Evolutionary conservation across 2,113 vertebrate genomes (phyloP), one percentile per base, ranked within the genome.

Genomic region (Paramisgurnus dabryanus): DNA sequence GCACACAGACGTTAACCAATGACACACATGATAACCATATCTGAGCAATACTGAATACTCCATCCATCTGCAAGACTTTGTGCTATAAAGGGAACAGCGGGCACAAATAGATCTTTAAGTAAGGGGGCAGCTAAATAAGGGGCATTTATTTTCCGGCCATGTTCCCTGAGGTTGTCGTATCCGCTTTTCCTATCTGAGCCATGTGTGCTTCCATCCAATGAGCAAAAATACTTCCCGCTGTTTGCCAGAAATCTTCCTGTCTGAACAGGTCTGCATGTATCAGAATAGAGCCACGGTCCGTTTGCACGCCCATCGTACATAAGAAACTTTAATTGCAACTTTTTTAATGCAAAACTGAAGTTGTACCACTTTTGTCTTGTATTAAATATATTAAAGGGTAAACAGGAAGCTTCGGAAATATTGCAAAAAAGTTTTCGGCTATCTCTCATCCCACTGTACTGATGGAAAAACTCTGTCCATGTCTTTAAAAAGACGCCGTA

Each of bases 181-280:
- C 50, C 61, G 47, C 49, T 67, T 17, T 43, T 47, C 67, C 71
- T 81, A 66, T 66, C 27, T 22, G 10, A 55, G 47, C 53, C 68
- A 22, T 22, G 22, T 22, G 22, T 22, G 22, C 22, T 22, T 15
- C 86, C 89, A 89, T 86, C 88, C 84, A 82, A 78, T 75, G 77
- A 83, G 82, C 83, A 82, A 81, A 90, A 89, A 88, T 76, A 84
- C 85, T 86, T 86, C 86, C 86, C 67, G 80, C 88, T 88, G 89
- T 6, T 85, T 87, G 87, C 86, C 76, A 90, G 88, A 91, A 91
- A 88, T 90, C 82, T 85, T 79, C 73, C 84, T 76, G 90, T 81
- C 87, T n/a, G 80, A 83, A 79, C 90, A 90, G 60, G 90, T 83
- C 15, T 65, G 34, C 55, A 57, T 5, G 55, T 6, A 57, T 57